Base-by-base conservation (phyloP, 2,113 vertebrate species). In the Scophthalmus maximus region DNA sequence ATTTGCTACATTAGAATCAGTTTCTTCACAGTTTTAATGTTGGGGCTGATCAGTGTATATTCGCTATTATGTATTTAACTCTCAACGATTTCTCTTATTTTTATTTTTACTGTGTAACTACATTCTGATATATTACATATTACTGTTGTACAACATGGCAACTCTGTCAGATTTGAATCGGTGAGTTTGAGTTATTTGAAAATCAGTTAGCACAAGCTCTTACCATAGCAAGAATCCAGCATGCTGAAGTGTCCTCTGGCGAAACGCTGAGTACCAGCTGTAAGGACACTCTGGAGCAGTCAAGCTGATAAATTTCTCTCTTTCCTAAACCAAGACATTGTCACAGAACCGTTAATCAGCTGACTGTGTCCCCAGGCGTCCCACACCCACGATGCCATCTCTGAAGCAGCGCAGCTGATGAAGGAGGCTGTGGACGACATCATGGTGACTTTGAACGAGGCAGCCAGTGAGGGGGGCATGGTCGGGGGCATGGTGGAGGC, bases 361-460 rank as follows among this genome's bases (percentile, higher is more conserved):
- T 65, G 27, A 71, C 50, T 68, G 23, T 78, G 47, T 86, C 75
- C 70, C 1, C 73, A 98, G 97, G 97, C 97, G 0, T 95, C 93
- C n/a, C 97, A 99, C 79, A 99, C 97, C 10, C 98, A 98, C 0
- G 97, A 98, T 42, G 97, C 98, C 57, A 98, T 99, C 74, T 94
- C 95, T 0, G 97, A 99, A 82, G 98, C 98, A 0, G 92, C 96
- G 2, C 98, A 98, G 79, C 93, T 99, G 78, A 99, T 99, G 98
- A 97, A 96, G 82, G 98, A 99, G 83, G 98, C 97, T 0, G 98
- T 99, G 42, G 98, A 99, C 3, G 98, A 99, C 88, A 96, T 99
- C 72, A 98, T 99, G 97, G 96, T 97, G 87, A 98, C 97, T 0
- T 81, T 99, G 82, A 99, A 98, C 0, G 98, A 99, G 87, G 97